Evolutionary conservation across 2,797 vertebrate genomes (phyloP).

Genomic region (Sardinella longiceps): DNA sequence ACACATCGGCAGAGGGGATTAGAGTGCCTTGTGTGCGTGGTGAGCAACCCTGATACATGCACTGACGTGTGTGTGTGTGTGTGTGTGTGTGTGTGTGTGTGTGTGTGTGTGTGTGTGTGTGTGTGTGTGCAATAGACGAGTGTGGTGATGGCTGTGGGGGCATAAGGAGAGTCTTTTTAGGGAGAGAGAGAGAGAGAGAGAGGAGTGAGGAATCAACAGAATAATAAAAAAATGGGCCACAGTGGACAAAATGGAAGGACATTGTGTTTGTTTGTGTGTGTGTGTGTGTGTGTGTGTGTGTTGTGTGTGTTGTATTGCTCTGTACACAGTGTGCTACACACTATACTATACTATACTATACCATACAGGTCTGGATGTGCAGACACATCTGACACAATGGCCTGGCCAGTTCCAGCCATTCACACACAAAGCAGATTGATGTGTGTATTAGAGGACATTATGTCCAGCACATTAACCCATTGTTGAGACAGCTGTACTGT

Average conservation of each 20-base stretch:
- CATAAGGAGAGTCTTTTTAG: neutral
- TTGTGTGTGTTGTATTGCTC: too few species aligned
- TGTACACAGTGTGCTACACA: too few species aligned
- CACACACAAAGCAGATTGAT: neutral
- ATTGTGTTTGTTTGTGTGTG: too few species aligned
- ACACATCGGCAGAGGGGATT: conserved; percentile 1
- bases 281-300: too few species aligned
- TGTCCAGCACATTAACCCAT: neutral
- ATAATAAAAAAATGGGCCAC: neutral
- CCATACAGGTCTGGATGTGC: neutral
- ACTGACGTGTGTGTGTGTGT: neutral
- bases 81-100: neutral
- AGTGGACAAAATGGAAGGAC: neutral
- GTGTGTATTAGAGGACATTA: neutral
- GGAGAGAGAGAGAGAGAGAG: neutral
- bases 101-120: neutral
- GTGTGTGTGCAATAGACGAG: neutral
- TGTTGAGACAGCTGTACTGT: neutral
- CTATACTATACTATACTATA: too few species aligned
- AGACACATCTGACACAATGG: neutral
- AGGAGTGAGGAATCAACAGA: neutral
- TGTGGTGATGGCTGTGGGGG: neutral
- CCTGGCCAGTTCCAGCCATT: neutral
- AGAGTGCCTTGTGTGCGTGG: neutral
- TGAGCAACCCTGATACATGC: neutral